phyloP scores from a whole-genome alignment of 2,797 vertebrate genomes.

The Pelochelys cantorii region DNA sequence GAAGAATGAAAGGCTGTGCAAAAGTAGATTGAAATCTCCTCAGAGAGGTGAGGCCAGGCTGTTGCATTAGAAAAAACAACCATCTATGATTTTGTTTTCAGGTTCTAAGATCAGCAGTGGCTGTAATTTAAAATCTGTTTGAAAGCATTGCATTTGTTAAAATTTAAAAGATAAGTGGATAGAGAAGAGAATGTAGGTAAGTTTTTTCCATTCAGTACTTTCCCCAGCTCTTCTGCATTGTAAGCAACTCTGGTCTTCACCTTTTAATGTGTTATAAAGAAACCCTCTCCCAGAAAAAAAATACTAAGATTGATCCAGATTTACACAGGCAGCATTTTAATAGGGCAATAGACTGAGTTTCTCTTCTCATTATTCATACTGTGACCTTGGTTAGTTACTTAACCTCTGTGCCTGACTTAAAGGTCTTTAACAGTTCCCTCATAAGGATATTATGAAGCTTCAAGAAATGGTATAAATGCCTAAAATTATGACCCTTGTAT shows the following conservation, averaged over 20 bases:
- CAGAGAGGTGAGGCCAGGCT: neutral
- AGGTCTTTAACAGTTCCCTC: neutral
- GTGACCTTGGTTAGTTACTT: neutral
- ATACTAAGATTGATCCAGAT: neutral
- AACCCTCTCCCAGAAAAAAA: neutral
- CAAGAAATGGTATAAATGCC: neutral
- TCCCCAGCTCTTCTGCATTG: neutral
- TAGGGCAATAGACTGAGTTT: neutral
- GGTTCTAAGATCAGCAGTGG: neutral
- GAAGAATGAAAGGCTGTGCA: neutral
- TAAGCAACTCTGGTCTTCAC: neutral
- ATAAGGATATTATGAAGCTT: neutral
- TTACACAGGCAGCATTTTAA: neutral
- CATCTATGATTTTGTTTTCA: neutral
- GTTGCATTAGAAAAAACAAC: neutral
- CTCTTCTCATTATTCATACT: neutral
- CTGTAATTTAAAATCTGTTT: neutral
- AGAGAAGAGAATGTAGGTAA: neutral
- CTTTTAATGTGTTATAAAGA: neutral
- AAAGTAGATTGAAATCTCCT: neutral
- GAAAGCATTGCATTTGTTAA: neutral
- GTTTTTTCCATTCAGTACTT: neutral
- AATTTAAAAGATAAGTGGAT: neutral
- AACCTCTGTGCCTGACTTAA: neutral
- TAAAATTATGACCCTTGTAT: neutral